Evolutionary conservation across 2,113 vertebrate genomes (phyloP).

Genomic region (Salvelinus fontinalis): DNA sequence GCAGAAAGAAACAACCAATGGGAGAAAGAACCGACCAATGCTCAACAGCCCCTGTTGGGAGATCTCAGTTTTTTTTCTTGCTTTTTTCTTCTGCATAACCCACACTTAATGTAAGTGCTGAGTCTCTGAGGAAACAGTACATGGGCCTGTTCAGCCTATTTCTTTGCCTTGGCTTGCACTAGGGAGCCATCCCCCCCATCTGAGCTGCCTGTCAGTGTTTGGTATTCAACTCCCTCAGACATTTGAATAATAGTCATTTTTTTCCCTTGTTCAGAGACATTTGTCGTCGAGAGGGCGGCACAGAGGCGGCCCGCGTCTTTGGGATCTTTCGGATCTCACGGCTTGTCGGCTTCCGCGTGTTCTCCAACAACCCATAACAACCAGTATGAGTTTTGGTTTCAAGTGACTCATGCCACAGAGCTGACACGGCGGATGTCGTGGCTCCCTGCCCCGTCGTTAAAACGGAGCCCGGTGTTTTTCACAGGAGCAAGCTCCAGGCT

Average conservation of each 20-base stretch:
- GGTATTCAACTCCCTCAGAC: too few species aligned
- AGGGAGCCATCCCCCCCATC: too few species aligned
- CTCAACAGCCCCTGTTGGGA: not conserved
- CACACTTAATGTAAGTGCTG: not conserved
- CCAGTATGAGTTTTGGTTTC: not conserved
- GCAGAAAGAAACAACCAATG: not conserved
- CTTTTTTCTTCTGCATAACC: not conserved
- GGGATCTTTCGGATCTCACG: too few species aligned
- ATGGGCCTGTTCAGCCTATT: too few species aligned
- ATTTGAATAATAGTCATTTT: too few species aligned
- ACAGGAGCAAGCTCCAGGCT: not conserved
- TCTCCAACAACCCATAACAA: too few species aligned
- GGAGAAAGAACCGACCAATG: not conserved
- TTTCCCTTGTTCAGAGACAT: too few species aligned
- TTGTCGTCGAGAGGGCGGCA: too few species aligned
- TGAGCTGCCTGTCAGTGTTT: too few species aligned
- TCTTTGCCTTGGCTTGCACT: too few species aligned
- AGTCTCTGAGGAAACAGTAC: not conserved
- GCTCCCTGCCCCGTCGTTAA: not conserved
- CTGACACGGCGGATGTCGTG: not conserved
- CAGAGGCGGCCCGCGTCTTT: too few species aligned
- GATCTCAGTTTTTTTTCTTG: not conserved
- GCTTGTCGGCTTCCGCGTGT: too few species aligned
- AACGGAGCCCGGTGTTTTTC: not conserved
- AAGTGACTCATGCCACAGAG: not conserved